Conservation (phyloP, 2,888 invertebrate species). For the Sussaba pulchella region DNA sequence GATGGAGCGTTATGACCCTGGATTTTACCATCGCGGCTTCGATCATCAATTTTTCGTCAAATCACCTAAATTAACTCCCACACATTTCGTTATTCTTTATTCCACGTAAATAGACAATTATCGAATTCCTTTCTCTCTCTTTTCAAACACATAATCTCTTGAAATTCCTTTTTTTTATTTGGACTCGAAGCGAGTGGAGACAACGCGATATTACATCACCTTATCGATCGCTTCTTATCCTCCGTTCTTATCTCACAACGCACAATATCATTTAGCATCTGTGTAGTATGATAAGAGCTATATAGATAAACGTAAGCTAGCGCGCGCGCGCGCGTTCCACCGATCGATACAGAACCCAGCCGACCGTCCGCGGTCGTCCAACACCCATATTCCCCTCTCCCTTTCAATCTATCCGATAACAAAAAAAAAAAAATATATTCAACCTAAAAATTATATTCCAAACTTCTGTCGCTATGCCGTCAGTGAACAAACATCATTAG, state of each 20-base stretch:
- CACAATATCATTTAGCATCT: constrained; percentile 18
- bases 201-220: constrained; percentile 62
- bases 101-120: no score
- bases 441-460: background rate
- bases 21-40: no score
- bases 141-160: no score
- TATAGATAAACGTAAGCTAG: constrained; percentile 39
- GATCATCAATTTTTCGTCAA: no score
- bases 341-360: constrained; percentile 63
- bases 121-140: no score
- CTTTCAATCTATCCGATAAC: background rate
- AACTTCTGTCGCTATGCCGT: background rate
- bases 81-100: no score
- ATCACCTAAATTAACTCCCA: no score
- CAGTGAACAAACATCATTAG: background rate
- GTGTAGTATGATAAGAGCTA: constrained; percentile 36
- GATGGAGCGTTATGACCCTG: no score
- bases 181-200: constrained; percentile 26
- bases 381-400: constrained; percentile 16
- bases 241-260: constrained; percentile 51
- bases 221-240: constrained; percentile 54
- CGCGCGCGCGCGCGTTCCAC: constrained; percentile 48
- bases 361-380: constrained; percentile 12
- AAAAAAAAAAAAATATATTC: background rate
- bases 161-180: constrained; percentile 30